phyloP scores from a whole-genome alignment of 2,888 invertebrate species.

The Andrena marginata region DNA sequence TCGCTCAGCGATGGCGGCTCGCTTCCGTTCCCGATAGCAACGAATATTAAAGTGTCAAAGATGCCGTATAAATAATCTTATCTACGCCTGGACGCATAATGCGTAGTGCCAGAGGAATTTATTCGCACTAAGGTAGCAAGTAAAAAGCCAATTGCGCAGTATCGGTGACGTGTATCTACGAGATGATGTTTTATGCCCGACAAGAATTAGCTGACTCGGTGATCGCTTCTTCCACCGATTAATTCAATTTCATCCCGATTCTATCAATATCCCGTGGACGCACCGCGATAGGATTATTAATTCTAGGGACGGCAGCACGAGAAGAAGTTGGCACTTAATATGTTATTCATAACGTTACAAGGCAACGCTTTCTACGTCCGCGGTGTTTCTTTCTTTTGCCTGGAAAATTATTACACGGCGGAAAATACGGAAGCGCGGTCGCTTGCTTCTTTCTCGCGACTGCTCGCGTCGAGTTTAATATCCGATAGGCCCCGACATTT shows the following conservation, averaged over 20 bases:
- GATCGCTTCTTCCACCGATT: conserved; percentile 19
- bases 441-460: neutral
- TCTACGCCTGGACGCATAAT: neutral
- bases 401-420: conserved; percentile 11
- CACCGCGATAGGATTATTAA: conserved; percentile 14
- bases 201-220: conserved; percentile 15
- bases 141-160: conserved; percentile 13
- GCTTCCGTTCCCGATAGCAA: conserved; percentile 20
- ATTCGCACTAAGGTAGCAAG: neutral
- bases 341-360: conserved; percentile 36
- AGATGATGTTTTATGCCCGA: conserved; percentile 14
- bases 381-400: neutral
- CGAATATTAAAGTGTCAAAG: conserved; percentile 44
- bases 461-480: neutral
- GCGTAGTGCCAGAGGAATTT: conserved; percentile 17
- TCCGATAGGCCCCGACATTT: neutral
- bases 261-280: conserved; percentile 11
- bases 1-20: conserved; percentile 22
- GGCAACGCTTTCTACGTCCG: neutral
- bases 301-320: neutral
- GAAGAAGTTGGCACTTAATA: conserved; percentile 22
- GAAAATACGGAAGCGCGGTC: neutral
- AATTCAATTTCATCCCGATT: conserved; percentile 43
- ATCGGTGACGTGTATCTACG: neutral
- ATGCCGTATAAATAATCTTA: conserved; percentile 36